Base-by-base conservation (phyloP, 2,113 vertebrate species). In the Amphiprion percula region DNA sequence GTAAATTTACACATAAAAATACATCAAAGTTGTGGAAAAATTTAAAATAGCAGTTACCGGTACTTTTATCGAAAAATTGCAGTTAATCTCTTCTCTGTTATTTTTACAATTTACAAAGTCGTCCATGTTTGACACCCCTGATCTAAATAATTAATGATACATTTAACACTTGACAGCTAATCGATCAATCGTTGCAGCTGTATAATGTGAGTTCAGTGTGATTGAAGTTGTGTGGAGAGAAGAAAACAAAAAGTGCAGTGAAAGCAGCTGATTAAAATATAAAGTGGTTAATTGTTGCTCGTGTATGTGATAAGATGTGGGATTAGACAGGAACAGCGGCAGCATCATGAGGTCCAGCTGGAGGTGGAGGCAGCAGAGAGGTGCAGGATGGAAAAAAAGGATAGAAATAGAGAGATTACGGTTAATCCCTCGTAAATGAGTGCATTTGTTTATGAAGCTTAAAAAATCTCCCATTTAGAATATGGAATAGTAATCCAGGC, bases 391-490 rank as follows among this genome's bases (percentile, higher is more conserved):
- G 64, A 11, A 5, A 66, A 80, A 69, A 84, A 84, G 80, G 91
- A 90, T 83, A 78, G 89, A 93, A 93, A 93, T 91, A 93, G 93
- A 88, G 91, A 93, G 93, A 95, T 95, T 95, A 95, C 82, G 23
- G 91, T 76, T 95, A 95, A 95, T 95, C 94, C 90, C 84, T 85
- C 81, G 84, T 89, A 95, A 93, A 94, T 90, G 92, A 94, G 91
- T 92, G 94, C 94, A 95, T 95, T 94, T 95, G 94, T 94, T 95
- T 95, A 94, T 94, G 90, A 90, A 93, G 91, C 86, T 94, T 93
- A 93, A 91, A 92, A 94, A 92, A 89, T 87, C 91, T 87, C 89
- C 93, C 94, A 95, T 95, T 95, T 94, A 93, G 94, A 95, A 94
- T 95, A 95, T 95, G 94, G 95, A 95, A 94, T 94, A 86, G 68